phyloP scores from a whole-genome alignment of 1,140 invertebrate genomes.

The Drosophila murphyi region DNA sequence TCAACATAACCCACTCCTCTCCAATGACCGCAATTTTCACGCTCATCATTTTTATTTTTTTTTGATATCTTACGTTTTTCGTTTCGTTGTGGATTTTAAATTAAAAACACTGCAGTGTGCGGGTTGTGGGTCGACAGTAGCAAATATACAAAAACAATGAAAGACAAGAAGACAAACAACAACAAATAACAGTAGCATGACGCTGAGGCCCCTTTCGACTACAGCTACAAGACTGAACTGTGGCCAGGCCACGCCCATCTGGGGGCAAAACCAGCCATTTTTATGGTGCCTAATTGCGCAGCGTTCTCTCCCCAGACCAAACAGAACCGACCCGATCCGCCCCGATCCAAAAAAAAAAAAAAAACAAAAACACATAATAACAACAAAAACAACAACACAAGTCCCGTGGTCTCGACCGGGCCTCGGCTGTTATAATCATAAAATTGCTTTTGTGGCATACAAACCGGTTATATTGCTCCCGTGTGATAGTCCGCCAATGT shows the following conservation, averaged over 20 bases:
- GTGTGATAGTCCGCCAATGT: constrained; percentile 70
- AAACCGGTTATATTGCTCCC: constrained; percentile 82
- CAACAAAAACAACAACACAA: neutral
- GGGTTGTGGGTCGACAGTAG: constrained; percentile 50
- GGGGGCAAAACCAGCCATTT: constrained; percentile 69
- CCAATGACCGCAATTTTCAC: constrained; percentile 50
- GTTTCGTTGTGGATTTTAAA: constrained; percentile 76
- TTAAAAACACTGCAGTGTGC: constrained; percentile 73
- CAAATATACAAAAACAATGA: constrained; percentile 42
- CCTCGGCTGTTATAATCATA: constrained; percentile 82
- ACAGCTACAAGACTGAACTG: neutral
- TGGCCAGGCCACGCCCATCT: constrained; percentile 64
- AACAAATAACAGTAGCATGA: constrained; percentile 9
- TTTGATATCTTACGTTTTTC: constrained; percentile 41
- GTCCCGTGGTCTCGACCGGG: constrained; percentile 49
- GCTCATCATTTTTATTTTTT: constrained; percentile 39
- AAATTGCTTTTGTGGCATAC: constrained; percentile 83
- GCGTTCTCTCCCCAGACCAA: constrained; percentile 27
- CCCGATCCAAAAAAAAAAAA: too few species aligned
- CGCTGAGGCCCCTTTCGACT: neutral
- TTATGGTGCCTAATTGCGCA: constrained; percentile 82
- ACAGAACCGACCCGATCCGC: constrained; percentile 1
- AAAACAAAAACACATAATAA: constrained; percentile 5
- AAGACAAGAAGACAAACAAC: constrained; percentile 70
- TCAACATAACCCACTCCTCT: neutral